Conservation (phyloP, 2,113 vertebrate genomes). For the Epinephelus cyanopodus region DNA sequence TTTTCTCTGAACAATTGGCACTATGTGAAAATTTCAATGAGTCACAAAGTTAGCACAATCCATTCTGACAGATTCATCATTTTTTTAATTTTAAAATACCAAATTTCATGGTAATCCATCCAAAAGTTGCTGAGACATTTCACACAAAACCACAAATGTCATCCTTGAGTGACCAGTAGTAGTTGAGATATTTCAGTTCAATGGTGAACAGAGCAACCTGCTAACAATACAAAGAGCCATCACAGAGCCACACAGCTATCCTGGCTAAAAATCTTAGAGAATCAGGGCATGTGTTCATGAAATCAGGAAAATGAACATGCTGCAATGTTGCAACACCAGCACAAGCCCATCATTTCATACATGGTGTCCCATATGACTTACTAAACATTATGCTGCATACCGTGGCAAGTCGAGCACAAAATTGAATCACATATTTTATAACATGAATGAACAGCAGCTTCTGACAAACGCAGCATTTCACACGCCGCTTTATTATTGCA, state of each 20-base stretch:
- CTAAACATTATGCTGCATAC: conserved; percentile 42
- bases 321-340: conserved; percentile 13
- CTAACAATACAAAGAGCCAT: neutral
- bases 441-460: conserved; percentile 42
- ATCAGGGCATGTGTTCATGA: neutral
- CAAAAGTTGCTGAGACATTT: neutral
- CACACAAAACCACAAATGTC: neutral
- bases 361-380: conserved; percentile 39
- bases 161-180: neutral
- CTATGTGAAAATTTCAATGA: neutral
- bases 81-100: neutral
- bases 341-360: conserved; percentile 7
- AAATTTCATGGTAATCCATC: neutral
- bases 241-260: neutral
- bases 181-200: neutral
- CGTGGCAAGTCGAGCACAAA: conserved; percentile 47
- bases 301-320: conserved; percentile 28
- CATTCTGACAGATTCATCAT: neutral
- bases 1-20: neutral
- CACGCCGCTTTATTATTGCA: conserved; percentile 50
- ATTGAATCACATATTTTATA: conserved; percentile 60
- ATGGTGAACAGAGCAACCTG: neutral
- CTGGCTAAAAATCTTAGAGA: neutral
- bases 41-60: neutral
- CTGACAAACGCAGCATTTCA: conserved; percentile 42